These are phyloP conservation scores for Dinoponera quadriceps DNA, from an alignment of 1,140 invertebrate genomes.

Conservation along the genomic window DNA sequence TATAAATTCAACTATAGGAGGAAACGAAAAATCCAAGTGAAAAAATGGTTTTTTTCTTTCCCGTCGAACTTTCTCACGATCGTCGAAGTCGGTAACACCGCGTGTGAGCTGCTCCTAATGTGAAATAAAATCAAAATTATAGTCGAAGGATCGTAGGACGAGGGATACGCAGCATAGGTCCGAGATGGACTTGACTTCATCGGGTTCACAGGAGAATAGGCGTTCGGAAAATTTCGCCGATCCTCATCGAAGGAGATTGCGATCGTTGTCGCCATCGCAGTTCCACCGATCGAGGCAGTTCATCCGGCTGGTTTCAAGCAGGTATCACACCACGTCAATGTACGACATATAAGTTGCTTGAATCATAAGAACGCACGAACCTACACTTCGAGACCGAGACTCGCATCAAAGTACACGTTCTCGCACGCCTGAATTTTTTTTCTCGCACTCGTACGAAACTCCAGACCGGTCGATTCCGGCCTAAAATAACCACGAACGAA, in stretches of 20 bases:
- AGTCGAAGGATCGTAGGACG: constrained; percentile 53
- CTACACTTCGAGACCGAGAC: background rate
- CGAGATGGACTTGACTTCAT: constrained; percentile 48
- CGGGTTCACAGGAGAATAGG: constrained; percentile 24
- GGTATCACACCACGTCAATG: constrained; percentile 58
- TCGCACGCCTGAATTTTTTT: background rate
- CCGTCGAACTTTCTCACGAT: background rate
- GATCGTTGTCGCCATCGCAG: constrained; percentile 67
- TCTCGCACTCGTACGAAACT: background rate
- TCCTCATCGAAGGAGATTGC: constrained; percentile 64
- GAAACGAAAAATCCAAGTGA: background rate
- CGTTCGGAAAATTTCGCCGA: constrained; percentile 34
- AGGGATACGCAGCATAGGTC: constrained; percentile 46
- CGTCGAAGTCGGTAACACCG: no score
- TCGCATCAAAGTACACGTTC: background rate
- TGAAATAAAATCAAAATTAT: background rate
- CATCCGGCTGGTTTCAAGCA: constrained; percentile 13
- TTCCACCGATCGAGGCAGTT: constrained; percentile 46
- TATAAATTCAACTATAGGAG: no score
- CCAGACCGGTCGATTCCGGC: constrained; percentile 46
- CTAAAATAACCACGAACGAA: constrained; percentile 42
- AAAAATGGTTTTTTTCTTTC: background rate
- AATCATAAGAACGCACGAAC: background rate
- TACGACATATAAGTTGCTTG: constrained; percentile 65
- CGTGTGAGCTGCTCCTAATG: no score